These are phyloP conservation scores for Pseudorectes ferrugineus DNA, from an alignment of 2,113 vertebrate genomes.

Conservation along the genomic window DNA sequence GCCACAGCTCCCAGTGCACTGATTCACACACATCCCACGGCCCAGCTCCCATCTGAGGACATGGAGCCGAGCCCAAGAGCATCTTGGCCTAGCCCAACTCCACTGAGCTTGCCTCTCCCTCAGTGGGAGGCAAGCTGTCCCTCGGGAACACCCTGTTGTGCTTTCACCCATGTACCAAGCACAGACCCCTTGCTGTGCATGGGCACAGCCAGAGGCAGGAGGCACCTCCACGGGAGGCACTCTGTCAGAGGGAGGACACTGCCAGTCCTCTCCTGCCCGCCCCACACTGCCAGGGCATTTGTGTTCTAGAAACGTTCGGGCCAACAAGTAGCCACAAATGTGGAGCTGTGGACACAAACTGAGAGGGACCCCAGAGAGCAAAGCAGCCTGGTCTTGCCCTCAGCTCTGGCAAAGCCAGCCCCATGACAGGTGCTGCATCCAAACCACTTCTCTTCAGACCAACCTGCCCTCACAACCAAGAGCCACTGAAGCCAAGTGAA, in stretches of 20 bases:
- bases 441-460: background rate
- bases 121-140: background rate
- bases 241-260: fast-evolving
- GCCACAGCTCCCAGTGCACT: background rate
- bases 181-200: fast-evolving
- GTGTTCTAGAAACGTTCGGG: fast-evolving
- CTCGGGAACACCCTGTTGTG: background rate
- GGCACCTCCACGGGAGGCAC: background rate
- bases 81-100: background rate
- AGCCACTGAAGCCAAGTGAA: background rate
- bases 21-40: background rate
- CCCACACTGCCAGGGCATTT: fast-evolving
- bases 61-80: background rate
- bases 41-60: background rate
- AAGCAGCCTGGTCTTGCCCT: background rate
- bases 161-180: fast-evolving
- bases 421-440: fast-evolving
- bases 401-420: background rate
- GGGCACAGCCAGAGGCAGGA: fast-evolving
- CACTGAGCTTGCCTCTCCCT: background rate
- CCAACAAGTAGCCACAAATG: background rate
- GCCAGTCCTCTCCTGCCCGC: background rate
- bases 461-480: background rate
- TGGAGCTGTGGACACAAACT: background rate
- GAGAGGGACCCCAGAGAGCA: background rate